Evolutionary conservation across 2,888 invertebrate genomes (phyloP), one percentile per base, ranked within the genome.

Genomic region (Tetanocera ferruginea): DNA sequence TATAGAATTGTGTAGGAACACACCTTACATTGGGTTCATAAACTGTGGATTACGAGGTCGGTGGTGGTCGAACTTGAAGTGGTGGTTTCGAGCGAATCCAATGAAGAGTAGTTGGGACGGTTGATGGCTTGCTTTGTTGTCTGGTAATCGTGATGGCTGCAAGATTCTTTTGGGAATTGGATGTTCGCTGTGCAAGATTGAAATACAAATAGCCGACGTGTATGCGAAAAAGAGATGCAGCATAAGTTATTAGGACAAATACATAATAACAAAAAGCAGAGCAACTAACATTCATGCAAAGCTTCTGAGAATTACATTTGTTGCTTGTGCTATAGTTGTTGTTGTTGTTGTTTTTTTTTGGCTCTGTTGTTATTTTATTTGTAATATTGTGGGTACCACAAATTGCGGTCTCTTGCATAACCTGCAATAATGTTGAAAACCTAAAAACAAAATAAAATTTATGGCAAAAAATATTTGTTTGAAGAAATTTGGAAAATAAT

Each of bases 351-450:
- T 64, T 57, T 49, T 55, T 75, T 66, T 34, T 17, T 66, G 51
- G 25, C n/a, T 17, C 23, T 23, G 25, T 67, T 67, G 37, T 67
- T 43, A 25, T 43, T 43, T 60, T 49, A 43, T 73, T 73, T 60
- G 62, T 28, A 73, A 49, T 73, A 28, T 55, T 28, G 31, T n/a
- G n/a, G 14, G 34, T 49, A 69, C 69, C 73, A 73, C 62, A 73
- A 73, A 73, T 62, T 62, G 73, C 62, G 73, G 62, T 62, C 62
- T 43, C 49, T 23, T 73, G 73, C 43, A 60, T 73, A 73, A 60
- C 62, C 17, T 73, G 43, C 43, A 62, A 62, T 73, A 43, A 73
- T 25, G 73, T 11, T 9, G 67, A 19, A 69, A 6, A 43, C 2
- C 43, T 11, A 14, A 43, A 43, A 43, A 43, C 11, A 43, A 43